Percentiles rank a stretch among this genome's conserved stretches.
Evolutionary conservation across 2,113 vertebrate species (phyloP).

Genomic region (Phalacrocorax carbo): DNA sequence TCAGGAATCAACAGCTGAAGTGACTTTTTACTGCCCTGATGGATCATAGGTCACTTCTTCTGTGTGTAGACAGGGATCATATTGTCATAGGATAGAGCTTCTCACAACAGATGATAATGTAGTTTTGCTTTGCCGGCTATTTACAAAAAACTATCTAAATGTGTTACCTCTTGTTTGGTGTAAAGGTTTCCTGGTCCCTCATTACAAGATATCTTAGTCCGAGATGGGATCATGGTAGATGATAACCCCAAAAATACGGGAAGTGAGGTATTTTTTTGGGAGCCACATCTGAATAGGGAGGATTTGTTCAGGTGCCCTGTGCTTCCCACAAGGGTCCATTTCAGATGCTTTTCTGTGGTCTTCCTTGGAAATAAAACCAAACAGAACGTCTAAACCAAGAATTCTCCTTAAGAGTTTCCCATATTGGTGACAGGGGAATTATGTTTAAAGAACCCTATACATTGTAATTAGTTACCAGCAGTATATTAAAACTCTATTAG

Average conservation of each 20-base stretch:
- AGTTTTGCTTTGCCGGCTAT: background rate
- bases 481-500: background rate
- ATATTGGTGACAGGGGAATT: background rate
- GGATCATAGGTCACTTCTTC: background rate
- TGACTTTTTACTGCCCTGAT: background rate
- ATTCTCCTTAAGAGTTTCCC: background rate
- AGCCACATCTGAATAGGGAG: background rate
- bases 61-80: background rate
- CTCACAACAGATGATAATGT: background rate
- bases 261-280: background rate
- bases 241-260: background rate
- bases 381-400: background rate
- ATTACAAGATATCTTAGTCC: background rate
- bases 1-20: background rate
- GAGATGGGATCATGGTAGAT: background rate
- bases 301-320: background rate
- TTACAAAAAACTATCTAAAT: background rate
- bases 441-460: background rate
- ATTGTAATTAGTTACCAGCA: background rate
- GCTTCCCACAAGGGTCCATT: background rate
- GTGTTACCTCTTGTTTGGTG: background rate
- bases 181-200: background rate
- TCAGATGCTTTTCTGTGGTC: background rate
- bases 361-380: background rate
- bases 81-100: background rate